phyloP scores from a whole-genome alignment of 2,113 vertebrate genomes.

The Dicentrarchus labrax region DNA sequence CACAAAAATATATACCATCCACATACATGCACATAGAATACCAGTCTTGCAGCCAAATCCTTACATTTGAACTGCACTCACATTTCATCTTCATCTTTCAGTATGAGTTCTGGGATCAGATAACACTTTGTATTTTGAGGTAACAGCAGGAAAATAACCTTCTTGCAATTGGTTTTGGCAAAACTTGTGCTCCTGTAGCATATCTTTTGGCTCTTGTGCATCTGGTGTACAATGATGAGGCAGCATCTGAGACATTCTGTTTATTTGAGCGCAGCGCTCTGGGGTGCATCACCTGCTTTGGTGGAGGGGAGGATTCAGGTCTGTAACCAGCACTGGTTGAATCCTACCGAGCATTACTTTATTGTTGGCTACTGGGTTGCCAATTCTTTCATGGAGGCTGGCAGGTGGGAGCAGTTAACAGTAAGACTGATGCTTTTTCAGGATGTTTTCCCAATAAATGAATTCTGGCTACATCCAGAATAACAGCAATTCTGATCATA shows the following conservation, averaged over 20 bases:
- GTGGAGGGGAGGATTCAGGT: slow-evolving; percentile 15
- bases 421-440: slow-evolving; percentile 18
- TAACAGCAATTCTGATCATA: background rate
- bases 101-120: slow-evolving; percentile 22
- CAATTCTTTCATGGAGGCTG: background rate
- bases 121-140: slow-evolving; percentile 39
- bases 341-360: slow-evolving; percentile 16
- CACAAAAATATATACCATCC: background rate
- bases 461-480: slow-evolving; percentile 5
- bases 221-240: slow-evolving; percentile 47
- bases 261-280: slow-evolving; percentile 11
- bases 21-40: background rate
- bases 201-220: slow-evolving; percentile 42
- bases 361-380: slow-evolving; percentile 13
- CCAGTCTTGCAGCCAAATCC: background rate
- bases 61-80: background rate
- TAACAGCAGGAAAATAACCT: slow-evolving; percentile 39
- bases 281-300: slow-evolving; percentile 34
- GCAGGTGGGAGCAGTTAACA: slow-evolving; percentile 39
- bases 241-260: slow-evolving; percentile 45
- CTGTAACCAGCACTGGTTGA: slow-evolving; percentile 19
- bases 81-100: background rate
- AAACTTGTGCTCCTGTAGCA: slow-evolving; percentile 17
- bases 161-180: slow-evolving; percentile 36
- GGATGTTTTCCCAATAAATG: slow-evolving; percentile 27